Percentiles rank a stretch among this genome's conserved stretches.
These are phyloP conservation scores for Pocillopora verrucosa DNA, from an alignment of 64 coral and sea anemone species.

Conservation along the genomic window DNA sequence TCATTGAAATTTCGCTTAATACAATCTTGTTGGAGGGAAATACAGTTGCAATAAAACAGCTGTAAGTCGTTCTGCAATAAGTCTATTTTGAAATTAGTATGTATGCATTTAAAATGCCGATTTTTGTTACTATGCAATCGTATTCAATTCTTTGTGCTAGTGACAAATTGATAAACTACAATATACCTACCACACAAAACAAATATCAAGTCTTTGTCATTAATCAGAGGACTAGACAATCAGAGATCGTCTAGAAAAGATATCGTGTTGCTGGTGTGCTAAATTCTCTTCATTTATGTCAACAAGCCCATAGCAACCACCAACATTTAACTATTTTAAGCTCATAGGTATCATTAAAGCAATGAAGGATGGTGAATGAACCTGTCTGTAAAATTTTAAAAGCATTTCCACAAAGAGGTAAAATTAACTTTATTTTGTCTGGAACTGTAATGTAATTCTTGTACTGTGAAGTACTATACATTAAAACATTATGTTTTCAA, in stretches of 20 bases:
- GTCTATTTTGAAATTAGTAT: neutral
- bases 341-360: too few relatives aligned
- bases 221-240: neutral
- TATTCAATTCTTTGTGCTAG: neutral
- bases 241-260: too few relatives aligned
- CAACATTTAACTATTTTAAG: too few relatives aligned
- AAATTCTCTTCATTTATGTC: too few relatives aligned
- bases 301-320: too few relatives aligned
- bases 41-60: neutral
- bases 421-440: constrained; percentile 32
- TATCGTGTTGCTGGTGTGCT: too few relatives aligned
- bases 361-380: neutral
- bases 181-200: neutral
- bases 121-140: neutral
- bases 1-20: neutral
- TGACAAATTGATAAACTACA: neutral
- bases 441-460: neutral
- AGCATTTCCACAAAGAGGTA: neutral
- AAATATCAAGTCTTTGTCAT: neutral
- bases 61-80: neutral
- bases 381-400: neutral
- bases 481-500: too few relatives aligned
- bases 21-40: neutral
- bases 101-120: neutral
- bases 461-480: neutral